These are phyloP conservation scores for Onthophagus sagittarius DNA, from an alignment of 2,888 invertebrate species.

Conservation along the genomic window DNA sequence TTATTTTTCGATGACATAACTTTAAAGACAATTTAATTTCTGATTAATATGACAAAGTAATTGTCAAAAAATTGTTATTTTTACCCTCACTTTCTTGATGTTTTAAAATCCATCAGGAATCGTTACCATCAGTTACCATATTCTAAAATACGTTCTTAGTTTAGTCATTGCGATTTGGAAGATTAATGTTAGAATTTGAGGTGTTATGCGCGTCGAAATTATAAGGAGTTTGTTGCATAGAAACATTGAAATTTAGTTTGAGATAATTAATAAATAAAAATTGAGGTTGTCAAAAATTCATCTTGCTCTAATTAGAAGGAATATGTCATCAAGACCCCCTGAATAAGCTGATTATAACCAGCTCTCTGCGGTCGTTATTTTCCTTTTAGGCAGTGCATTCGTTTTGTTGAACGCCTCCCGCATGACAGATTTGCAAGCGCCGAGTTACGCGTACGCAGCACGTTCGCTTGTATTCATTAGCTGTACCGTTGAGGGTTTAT, in stretches of 20 bases:
- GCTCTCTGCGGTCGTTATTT: neutral
- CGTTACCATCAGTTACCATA: neutral
- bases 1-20: neutral
- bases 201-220: neutral
- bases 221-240: neutral
- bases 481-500: neutral
- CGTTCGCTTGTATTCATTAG: neutral
- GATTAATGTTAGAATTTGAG: neutral
- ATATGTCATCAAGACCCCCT: neutral
- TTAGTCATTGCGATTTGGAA: neutral
- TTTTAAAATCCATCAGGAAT: no score
- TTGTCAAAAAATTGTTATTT: neutral
- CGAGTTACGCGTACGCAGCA: neutral
- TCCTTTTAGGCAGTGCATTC: neutral
- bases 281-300: neutral
- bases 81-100: no score
- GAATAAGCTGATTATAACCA: neutral
- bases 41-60: neutral
- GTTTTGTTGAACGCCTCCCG: neutral
- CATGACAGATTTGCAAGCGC: neutral
- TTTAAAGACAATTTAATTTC: neutral
- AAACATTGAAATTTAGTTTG: neutral
- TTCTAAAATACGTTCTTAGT: neutral
- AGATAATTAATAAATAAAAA: neutral
- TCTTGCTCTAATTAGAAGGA: neutral